Conservation (phyloP, 1,140 invertebrate genomes). For the Amphibalanus amphitrite region DNA sequence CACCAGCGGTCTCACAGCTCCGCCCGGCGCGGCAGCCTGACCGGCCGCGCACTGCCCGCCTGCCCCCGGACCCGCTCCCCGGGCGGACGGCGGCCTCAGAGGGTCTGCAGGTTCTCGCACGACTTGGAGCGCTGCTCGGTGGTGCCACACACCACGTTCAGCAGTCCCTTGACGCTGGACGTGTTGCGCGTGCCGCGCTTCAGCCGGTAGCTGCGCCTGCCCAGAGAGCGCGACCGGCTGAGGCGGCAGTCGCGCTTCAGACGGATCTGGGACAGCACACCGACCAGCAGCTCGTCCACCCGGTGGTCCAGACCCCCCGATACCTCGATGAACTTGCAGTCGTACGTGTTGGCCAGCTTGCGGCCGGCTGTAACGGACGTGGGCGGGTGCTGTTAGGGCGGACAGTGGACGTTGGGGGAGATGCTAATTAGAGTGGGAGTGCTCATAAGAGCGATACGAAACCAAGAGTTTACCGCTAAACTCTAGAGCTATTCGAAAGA, state of each 20-base stretch:
- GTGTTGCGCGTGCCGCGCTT: constrained; percentile 54
- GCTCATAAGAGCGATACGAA: too few species aligned
- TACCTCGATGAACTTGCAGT: constrained; percentile 87
- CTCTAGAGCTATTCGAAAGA: too few species aligned
- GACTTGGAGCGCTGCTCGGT: constrained; percentile 74
- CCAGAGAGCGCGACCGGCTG: constrained; percentile 15
- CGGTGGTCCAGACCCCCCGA: constrained; percentile 85
- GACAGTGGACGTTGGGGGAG: too few species aligned
- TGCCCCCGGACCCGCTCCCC: too few species aligned
- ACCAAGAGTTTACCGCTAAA: too few species aligned
- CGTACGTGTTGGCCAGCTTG: constrained; percentile 62
- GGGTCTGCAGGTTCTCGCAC: constrained; percentile 72
- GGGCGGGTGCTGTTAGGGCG: too few species aligned
- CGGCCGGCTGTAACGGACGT: constrained; percentile 55
- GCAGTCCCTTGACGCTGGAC: constrained; percentile 54
- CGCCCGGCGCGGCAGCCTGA: too few species aligned
- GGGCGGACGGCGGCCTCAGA: constrained; percentile 42
- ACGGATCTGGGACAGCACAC: constrained; percentile 69
- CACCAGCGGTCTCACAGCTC: too few species aligned
- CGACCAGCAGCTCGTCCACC: constrained; percentile 77
- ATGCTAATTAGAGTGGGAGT: too few species aligned
- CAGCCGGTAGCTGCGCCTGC: constrained; percentile 47
- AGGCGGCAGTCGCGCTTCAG: constrained; percentile 36
- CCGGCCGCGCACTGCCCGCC: too few species aligned
- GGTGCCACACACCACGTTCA: constrained; percentile 71